phyloP scores from a whole-genome alignment of 2,888 invertebrate species.

The Eremobia ochroleuca region DNA sequence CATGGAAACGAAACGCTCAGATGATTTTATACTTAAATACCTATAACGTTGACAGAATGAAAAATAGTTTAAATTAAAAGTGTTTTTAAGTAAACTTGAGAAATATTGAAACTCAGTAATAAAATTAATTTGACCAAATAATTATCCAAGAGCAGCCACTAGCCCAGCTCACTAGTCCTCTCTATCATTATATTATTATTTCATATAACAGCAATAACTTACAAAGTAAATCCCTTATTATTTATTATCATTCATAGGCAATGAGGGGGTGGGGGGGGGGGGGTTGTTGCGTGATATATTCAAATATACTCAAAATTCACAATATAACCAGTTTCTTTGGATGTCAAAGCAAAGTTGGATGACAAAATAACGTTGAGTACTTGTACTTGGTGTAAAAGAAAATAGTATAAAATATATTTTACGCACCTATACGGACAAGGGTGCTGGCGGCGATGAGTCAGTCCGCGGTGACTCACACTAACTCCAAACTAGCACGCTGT shows the following conservation, averaged over 20 bases:
- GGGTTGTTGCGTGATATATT: neutral
- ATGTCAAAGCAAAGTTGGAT: neutral
- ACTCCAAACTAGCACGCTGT: neutral
- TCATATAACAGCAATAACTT: neutral
- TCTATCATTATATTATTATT: neutral
- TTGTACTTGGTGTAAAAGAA: neutral
- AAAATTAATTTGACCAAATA: neutral
- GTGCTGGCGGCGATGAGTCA: constrained; percentile 37
- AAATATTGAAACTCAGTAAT: neutral
- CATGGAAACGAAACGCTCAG: neutral
- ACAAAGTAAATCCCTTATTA: neutral
- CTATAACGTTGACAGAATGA: neutral
- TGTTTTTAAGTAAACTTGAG: too few relatives aligned
- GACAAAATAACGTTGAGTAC: neutral
- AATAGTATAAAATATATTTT: neutral
- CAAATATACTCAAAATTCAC: neutral
- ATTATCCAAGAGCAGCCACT: too few relatives aligned
- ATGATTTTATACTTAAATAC: neutral
- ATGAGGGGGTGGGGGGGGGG: neutral
- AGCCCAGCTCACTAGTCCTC: neutral
- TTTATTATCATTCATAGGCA: neutral
- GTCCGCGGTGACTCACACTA: constrained; percentile 15
- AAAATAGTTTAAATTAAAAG: neutral
- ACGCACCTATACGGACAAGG: constrained; percentile 5
- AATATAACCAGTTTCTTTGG: neutral